Percentiles rank a stretch among this genome's conserved stretches.
Evolutionary conservation across 1,140 invertebrate species (phyloP).

Genomic region (Dreissena polymorpha): DNA sequence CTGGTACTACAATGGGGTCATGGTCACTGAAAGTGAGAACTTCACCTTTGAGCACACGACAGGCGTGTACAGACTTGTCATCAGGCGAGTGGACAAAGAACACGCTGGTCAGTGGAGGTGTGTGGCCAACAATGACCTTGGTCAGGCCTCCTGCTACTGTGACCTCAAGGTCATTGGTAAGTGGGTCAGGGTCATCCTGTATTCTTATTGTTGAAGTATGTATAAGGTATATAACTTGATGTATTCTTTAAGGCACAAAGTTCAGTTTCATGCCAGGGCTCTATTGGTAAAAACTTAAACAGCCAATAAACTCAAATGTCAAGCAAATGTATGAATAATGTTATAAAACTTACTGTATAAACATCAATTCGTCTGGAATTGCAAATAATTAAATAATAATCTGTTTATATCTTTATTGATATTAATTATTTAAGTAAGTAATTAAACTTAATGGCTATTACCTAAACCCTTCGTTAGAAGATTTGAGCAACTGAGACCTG

Average conservation of each 20-base stretch:
- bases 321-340: no score
- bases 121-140: conserved; percentile 94
- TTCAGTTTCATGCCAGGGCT: no score
- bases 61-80: conserved; percentile 95
- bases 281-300: no score
- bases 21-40: conserved; percentile 61
- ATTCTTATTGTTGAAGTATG: background rate
- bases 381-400: no score
- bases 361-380: no score
- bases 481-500: no score
- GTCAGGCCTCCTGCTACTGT: conserved; percentile 96
- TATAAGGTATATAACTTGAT: background rate
- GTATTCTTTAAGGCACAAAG: background rate
- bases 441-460: no score
- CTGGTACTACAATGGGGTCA: conserved; percentile 72
- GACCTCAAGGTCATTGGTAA: conserved; percentile 97
- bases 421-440: no score
- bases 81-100: conserved; percentile 93
- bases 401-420: no score
- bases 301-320: no score
- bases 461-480: no score
- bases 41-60: conserved; percentile 68
- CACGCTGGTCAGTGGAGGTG: conserved; percentile 98
- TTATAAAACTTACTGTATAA: no score
- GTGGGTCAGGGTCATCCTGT: conserved; percentile 30